These are phyloP conservation scores for Nemopilema nomurai DNA, from an alignment of 30 jellyfish, hydroid and myxozoan genomes.

Conservation along the genomic window DNA sequence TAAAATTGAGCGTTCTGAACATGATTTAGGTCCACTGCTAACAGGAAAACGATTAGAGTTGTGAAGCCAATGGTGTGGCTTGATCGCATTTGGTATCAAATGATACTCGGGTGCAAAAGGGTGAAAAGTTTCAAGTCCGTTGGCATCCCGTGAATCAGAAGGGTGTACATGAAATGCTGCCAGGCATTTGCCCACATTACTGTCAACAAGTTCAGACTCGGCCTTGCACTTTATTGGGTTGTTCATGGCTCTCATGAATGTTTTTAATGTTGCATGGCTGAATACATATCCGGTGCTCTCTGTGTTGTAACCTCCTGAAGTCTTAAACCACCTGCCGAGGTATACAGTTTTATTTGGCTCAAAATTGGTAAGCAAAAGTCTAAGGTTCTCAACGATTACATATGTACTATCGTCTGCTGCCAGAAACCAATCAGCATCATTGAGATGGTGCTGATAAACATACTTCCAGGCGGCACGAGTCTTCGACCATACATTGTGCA, in stretches of 20 bases:
- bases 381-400: slow-evolving; percentile 86
- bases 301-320: slow-evolving; percentile 94
- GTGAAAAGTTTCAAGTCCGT: slow-evolving; percentile 88
- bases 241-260: slow-evolving; percentile 67
- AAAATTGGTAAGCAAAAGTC: slow-evolving; percentile 66
- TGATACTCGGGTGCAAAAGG: slow-evolving; percentile 93
- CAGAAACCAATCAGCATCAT: slow-evolving; percentile 98
- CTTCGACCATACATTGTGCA: slow-evolving; percentile 87
- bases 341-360: slow-evolving; percentile 66
- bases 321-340: slow-evolving; percentile 91
- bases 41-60: slow-evolving; percentile 80
- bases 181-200: slow-evolving; percentile 93
- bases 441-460: slow-evolving; percentile 67
- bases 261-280: slow-evolving; percentile 73
- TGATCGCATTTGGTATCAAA: slow-evolving; percentile 76
- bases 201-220: slow-evolving; percentile 76
- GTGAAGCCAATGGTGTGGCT: slow-evolving; percentile 83
- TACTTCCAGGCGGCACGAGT: slow-evolving; percentile 97
- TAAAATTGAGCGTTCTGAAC: slow-evolving; percentile 88
- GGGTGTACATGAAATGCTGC: slow-evolving; percentile 80
- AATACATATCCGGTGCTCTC: slow-evolving; percentile 98
- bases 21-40: slow-evolving; percentile 86
- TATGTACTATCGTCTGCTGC: slow-evolving; percentile 94
- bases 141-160: slow-evolving; percentile 84
- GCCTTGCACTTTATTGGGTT: slow-evolving; percentile 81